Base-by-base conservation (phyloP, 2,797 vertebrate species). In the Sardinella longiceps region DNA sequence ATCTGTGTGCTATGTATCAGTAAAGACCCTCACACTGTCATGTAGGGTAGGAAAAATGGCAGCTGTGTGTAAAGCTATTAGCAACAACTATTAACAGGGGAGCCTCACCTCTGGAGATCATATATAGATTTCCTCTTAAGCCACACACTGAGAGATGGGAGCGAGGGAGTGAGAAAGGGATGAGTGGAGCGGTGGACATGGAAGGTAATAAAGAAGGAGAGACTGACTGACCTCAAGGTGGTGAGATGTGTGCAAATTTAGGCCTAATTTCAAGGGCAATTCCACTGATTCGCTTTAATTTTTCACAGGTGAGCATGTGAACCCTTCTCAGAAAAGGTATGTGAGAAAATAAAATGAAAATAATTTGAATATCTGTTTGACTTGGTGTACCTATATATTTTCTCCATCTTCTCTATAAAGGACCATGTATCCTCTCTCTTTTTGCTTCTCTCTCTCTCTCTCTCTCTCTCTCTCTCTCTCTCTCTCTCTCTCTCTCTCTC, bases 21-120 rank as follows among this genome's bases (percentile, higher is more conserved):
- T n/a, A 56, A 3, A 5, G 20, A 56, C 60, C 25, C 60, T 60
- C 60, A 15, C 80, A 84, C 77, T 82, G 23, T 53, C 58, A 51
- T 37, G 84, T 39, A 33, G 82, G 66, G 30, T 82, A 81, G 86
- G 82, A 83, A 88, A 77, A 88, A 90, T 84, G 85, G 82, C 5
- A 85, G 91, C 84, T 87, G 88, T 90, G 87, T 74, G 87, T 85
- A 84, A 87, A 86, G 85, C 90, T 77, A 86, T 88, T 74, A 85
- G 51, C 81, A 74, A 23, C 81, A 84, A 85, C 85, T 77, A 90
- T 90, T 85, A 88, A 89, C 82, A 82, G 84, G 81, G 89, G 60
- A 86, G 83, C 58, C 84, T 81, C 86, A 88, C 85, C 37, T 82
- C 86, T 70, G 84, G 45, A 89, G 85, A 86, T 80, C 86, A 77